A percentile compares a stretch with the other conserved stretches of the same genome.
phyloP scores from a whole-genome alignment of 2,888 invertebrate species.

The Lithophane ornitopus region DNA sequence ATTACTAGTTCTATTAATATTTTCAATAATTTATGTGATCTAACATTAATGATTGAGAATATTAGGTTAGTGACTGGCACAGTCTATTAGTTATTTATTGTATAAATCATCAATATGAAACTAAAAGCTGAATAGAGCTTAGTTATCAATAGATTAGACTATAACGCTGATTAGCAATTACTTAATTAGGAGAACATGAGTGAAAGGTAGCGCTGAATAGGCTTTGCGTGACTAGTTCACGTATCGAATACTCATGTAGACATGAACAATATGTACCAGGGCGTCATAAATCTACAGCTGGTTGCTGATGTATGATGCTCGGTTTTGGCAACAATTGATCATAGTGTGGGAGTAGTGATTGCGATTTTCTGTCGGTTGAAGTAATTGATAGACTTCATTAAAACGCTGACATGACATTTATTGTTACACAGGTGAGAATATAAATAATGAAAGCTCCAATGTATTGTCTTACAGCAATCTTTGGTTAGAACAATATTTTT shows the following conservation, averaged over 20 bases:
- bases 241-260: constrained; percentile 2
- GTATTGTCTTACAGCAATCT: not conserved
- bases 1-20: not conserved
- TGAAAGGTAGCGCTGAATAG: constrained; percentile 43
- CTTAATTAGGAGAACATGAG: constrained; percentile 38
- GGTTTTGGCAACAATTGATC: constrained; percentile 22
- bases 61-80: not conserved
- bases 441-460: not conserved
- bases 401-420: not conserved
- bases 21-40: not conserved
- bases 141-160: constrained; percentile 24
- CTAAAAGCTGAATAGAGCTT: constrained; percentile 29
- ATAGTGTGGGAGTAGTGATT: not conserved
- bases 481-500: not conserved
- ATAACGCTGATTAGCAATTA: constrained; percentile 37
- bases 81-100: not conserved
- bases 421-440: not conserved
- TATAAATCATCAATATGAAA: not conserved
- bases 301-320: constrained; percentile 15
- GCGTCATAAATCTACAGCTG: constrained; percentile 20
- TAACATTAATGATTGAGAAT: not conserved
- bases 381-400: constrained; percentile 21
- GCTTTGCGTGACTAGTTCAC: constrained; percentile 26
- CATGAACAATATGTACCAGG: constrained; percentile 28
- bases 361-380: not conserved